Percentiles rank a stretch among this genome's conserved stretches.
phyloP scores from a whole-genome alignment of 2,888 invertebrate genomes.

The Pristionchus mayeri region DNA sequence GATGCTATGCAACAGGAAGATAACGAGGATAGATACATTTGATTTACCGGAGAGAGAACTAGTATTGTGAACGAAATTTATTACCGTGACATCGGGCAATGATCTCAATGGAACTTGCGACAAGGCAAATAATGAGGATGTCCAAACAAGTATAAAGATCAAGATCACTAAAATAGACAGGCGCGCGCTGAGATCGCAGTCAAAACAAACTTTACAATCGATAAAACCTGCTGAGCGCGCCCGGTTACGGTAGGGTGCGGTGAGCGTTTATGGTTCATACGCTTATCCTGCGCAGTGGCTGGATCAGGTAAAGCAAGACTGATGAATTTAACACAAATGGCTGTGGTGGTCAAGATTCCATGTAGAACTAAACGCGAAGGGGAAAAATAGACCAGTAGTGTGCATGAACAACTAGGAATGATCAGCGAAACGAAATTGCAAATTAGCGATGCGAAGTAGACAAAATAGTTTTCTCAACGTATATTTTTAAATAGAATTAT shows the following conservation, averaged over 20 bases:
- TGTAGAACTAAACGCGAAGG: not conserved
- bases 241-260: not conserved
- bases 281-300: too few relatives aligned
- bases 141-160: not conserved
- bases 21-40: not conserved
- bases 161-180: not conserved
- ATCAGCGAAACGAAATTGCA: too few relatives aligned
- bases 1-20: not conserved
- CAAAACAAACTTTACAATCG: conserved; percentile 45
- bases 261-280: too few relatives aligned
- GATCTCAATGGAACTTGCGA: too few relatives aligned
- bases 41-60: not conserved
- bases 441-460: too few relatives aligned
- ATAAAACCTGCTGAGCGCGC: not conserved
- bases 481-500: too few relatives aligned
- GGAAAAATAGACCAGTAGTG: not conserved
- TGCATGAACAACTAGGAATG: too few relatives aligned
- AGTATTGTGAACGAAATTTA: not conserved
- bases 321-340: not conserved
- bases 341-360: not conserved
- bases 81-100: too few relatives aligned
- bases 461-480: too few relatives aligned
- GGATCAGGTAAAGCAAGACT: too few relatives aligned
- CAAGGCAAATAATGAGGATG: too few relatives aligned
- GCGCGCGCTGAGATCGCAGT: not conserved